These are phyloP conservation scores for Pycnomerus fuliginosus DNA, from an alignment of 2,888 invertebrate species.

Conservation along the genomic window DNA sequence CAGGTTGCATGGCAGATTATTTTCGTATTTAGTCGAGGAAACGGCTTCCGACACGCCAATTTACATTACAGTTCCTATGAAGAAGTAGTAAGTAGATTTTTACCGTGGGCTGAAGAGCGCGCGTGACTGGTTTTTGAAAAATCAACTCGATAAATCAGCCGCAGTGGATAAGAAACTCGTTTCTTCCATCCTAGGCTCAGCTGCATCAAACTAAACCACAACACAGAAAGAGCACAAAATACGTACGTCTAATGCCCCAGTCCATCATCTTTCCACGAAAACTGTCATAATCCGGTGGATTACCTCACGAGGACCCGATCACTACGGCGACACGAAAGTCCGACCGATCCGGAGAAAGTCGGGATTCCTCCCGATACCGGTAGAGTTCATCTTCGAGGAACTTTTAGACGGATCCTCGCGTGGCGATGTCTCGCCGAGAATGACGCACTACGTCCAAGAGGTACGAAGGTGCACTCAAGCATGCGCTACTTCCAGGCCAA, in stretches of 20 bases:
- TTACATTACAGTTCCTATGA: too few species aligned
- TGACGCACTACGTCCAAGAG: constrained; percentile 32
- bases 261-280: constrained; percentile 62
- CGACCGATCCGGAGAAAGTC: constrained; percentile 8
- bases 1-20: neutral
- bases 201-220: constrained; percentile 5
- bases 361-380: constrained; percentile 9
- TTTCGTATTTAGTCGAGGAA: too few species aligned
- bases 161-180: constrained; percentile 32
- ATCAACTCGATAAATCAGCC: constrained; percentile 37
- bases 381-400: constrained; percentile 11
- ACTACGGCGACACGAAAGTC: constrained; percentile 9
- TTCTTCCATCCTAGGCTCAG: constrained; percentile 13
- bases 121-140: constrained; percentile 39
- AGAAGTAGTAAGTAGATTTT: too few species aligned
- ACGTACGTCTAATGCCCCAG: constrained; percentile 74
- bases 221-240: constrained; percentile 28
- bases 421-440: constrained; percentile 31
- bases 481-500: constrained; percentile 35
- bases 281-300: constrained; percentile 10
- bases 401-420: constrained; percentile 18
- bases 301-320: constrained; percentile 4
- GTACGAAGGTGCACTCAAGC: constrained; percentile 34
- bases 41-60: too few species aligned
- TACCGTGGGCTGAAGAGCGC: too few species aligned